Base-by-base conservation (phyloP, 1,140 invertebrate species). In the Drosophila insularis region DNA sequence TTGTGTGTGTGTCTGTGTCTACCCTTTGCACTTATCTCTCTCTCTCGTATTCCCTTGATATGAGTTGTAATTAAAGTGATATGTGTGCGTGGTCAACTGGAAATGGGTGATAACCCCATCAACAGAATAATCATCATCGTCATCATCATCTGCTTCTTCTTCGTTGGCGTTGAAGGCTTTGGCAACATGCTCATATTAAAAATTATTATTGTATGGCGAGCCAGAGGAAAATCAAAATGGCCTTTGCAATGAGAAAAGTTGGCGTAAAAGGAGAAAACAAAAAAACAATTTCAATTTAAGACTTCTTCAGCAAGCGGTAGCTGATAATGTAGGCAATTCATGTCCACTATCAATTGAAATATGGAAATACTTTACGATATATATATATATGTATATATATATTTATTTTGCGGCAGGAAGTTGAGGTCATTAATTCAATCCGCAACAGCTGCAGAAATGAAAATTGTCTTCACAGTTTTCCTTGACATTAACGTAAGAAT, bases 21-120 rank as follows among this genome's bases (percentile, higher is more conserved):
- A 27, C 27, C 14, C 13, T 10, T 17, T 17, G 8, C 43, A 2
- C 43, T 46, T 27, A 27, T 27, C 43, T 43, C 43, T 19, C 17
- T 2, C 40, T 13, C 63, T 55, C 58, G 23, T 17, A 37, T 11
- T 35, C 56, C 46, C 17, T 67, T 70, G 64, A 62, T 72, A 63
- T 58, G 50, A 62, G 19, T 31, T 74, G 73, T 79, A 86, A 86
- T 86, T 86, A 87, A 82, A 87, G 84, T 74, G 71, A 86, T 87
- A 85, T 80, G 40, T 75, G 78, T 76, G 68, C 70, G 71, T 67
- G 68, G 68, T 60, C 68, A 74, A 65, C 69, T 54, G 64, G 17
- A 74, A 50, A 50, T 11, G 62, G 46, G 56, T 54, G 78, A 68
- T 67, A 54, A 50, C 56, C 67, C 64, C 63, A 61, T 80, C 81